A percentile compares a stretch with the other conserved stretches of the same genome.
phyloP scores from a whole-genome alignment of 2,113 vertebrate genomes.

The Centrocercus urophasianus region DNA sequence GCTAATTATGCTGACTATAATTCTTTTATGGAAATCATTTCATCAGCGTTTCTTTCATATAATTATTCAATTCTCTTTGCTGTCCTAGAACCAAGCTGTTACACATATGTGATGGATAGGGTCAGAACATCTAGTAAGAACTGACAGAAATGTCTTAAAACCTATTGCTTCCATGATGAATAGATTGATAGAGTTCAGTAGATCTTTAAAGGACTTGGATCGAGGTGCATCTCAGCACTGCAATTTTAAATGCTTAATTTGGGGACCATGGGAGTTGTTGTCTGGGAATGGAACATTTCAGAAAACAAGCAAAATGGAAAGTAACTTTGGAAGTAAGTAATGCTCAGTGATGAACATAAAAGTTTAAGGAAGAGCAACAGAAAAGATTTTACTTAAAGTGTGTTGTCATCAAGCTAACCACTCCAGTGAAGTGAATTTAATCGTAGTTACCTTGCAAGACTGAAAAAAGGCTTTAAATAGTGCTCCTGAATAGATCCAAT shows the following conservation, averaged over 20 bases:
- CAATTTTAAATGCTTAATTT: not conserved
- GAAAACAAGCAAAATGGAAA: not conserved
- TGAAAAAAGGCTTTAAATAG: not conserved
- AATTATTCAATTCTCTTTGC: not conserved
- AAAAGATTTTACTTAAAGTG: not conserved
- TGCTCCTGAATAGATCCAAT: not conserved
- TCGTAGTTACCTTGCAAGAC: not conserved
- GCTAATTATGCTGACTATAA: not conserved
- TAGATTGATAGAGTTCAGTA: not conserved
- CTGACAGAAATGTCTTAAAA: not conserved
- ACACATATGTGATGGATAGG: not conserved
- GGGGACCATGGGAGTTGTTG: not conserved
- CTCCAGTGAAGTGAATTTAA: not conserved
- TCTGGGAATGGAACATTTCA: not conserved
- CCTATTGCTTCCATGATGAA: not conserved
- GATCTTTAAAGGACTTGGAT: not conserved
- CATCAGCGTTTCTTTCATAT: not conserved
- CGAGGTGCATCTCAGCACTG: fast-evolving
- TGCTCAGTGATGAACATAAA: not conserved
- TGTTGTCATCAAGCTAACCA: not conserved
- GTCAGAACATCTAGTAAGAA: not conserved
- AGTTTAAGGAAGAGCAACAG: not conserved
- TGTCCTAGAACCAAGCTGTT: not conserved
- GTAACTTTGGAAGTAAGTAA: not conserved
- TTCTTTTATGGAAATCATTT: not conserved